Conservation (phyloP, 2,888 invertebrate species). For the Allophyes oxyacanthae region DNA sequence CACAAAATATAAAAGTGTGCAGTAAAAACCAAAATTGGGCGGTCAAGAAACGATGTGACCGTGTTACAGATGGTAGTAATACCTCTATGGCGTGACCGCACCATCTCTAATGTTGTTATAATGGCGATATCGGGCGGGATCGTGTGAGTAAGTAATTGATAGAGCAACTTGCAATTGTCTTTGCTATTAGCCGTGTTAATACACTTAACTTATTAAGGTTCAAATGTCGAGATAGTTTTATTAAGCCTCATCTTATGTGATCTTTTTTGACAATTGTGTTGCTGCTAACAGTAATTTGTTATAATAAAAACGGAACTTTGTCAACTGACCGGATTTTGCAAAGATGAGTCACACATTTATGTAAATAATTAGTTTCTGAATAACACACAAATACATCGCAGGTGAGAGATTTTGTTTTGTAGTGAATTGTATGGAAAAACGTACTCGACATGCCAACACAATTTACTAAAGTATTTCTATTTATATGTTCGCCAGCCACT, state of each 20-base stretch:
- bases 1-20: slow-evolving; percentile 71
- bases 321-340: not conserved
- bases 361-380: too few relatives aligned
- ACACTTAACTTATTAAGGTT: slow-evolving; percentile 61
- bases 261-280: slow-evolving; percentile 42
- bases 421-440: not conserved
- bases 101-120: slow-evolving; percentile 86
- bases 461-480: slow-evolving; percentile 38
- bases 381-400: too few relatives aligned
- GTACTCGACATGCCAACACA: slow-evolving; percentile 17
- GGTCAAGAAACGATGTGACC: slow-evolving; percentile 84
- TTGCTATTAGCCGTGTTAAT: slow-evolving; percentile 76
- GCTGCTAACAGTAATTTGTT: slow-evolving; percentile 39
- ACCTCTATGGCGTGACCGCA: slow-evolving; percentile 82
- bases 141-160: slow-evolving; percentile 86
- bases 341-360: not conserved
- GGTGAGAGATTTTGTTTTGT: too few relatives aligned
- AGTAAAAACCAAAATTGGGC: slow-evolving; percentile 83
- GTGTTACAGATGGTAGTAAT: slow-evolving; percentile 85
- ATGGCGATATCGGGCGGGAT: slow-evolving; percentile 79
- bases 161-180: slow-evolving; percentile 77
- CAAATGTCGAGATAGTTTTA: slow-evolving; percentile 55
- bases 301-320: slow-evolving; percentile 23
- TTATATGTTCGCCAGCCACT: slow-evolving; percentile 29
- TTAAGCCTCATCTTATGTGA: slow-evolving; percentile 42